A percentile compares a stretch with the other conserved stretches of the same genome.
These are phyloP conservation scores for Protodeltote pygarga DNA, from an alignment of 2,888 invertebrate genomes.

Conservation along the genomic window DNA sequence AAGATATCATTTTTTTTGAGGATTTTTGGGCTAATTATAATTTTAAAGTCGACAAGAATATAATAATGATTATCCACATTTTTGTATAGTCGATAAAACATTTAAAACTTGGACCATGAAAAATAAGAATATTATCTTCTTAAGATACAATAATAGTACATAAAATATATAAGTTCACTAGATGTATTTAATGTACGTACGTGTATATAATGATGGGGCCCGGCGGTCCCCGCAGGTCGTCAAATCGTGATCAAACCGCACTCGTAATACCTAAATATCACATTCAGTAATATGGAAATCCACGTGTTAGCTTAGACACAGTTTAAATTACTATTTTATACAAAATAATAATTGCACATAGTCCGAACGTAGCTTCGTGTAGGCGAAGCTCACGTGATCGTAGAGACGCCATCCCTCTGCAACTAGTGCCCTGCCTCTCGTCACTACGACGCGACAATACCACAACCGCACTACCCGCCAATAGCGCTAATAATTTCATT, in stretches of 20 bases:
- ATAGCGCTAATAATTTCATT: conserved; percentile 85
- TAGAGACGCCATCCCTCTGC: conserved; percentile 55
- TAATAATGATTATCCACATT: conserved; percentile 86
- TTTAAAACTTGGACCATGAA: conserved; percentile 88
- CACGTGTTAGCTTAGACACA: conserved; percentile 86
- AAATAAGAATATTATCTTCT: conserved; percentile 87
- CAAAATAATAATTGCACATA: conserved; percentile 88
- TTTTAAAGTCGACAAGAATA: conserved; percentile 86
- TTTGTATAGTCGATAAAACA: conserved; percentile 87
- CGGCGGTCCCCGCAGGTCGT: conserved; percentile 61
- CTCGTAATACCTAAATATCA: conserved; percentile 87
- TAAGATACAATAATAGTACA: conserved; percentile 87
- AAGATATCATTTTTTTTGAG: conserved; percentile 83
- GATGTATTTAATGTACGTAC: conserved; percentile 80
- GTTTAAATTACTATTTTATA: conserved; percentile 85
- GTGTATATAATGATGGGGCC: conserved; percentile 71
- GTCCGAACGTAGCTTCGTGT: conserved; percentile 76
- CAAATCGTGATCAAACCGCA: conserved; percentile 77
- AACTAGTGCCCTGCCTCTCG: conserved; percentile 53
- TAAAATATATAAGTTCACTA: conserved; percentile 87
- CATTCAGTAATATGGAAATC: conserved; percentile 87
- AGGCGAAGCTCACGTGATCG: conserved; percentile 63
- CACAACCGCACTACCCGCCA: conserved; percentile 75
- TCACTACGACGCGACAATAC: conserved; percentile 42
- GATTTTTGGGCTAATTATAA: conserved; percentile 78